phyloP scores from a whole-genome alignment of 2,797 vertebrate genomes.

The Argya squamiceps region DNA sequence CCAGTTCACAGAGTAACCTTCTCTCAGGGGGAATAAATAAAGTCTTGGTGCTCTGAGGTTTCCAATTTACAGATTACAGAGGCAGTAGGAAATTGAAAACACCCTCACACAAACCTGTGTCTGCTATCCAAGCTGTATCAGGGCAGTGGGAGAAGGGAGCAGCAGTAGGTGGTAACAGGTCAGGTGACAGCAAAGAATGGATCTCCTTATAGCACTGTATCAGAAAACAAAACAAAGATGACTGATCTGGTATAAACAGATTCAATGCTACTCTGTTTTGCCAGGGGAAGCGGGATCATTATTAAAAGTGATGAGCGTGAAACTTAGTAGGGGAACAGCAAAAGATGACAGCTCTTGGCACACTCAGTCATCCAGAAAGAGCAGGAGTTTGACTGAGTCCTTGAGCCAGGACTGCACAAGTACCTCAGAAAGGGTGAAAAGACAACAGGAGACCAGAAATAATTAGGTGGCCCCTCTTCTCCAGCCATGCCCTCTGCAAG shows the following conservation, averaged over 20 bases:
- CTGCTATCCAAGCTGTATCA: background rate
- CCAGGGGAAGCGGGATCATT: background rate
- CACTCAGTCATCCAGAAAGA: background rate
- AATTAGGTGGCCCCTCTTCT: background rate
- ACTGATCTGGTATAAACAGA: background rate
- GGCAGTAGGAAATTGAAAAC: background rate
- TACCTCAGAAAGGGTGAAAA: background rate
- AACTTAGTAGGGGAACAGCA: background rate
- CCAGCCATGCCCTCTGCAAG: background rate
- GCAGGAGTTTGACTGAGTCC: rapidly evolving
- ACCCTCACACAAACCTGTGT: background rate
- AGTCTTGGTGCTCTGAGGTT: background rate
- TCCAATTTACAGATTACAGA: background rate
- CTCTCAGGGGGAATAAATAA: background rate
- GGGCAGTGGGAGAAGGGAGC: background rate
- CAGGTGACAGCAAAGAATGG: background rate
- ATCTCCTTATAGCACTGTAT: background rate
- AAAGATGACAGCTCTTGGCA: background rate
- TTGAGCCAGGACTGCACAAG: background rate
- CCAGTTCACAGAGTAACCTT: background rate
- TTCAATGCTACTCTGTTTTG: background rate
- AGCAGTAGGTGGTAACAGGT: background rate
- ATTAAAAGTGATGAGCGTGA: background rate
- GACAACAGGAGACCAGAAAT: background rate
- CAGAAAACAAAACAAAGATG: background rate